Base-by-base conservation (phyloP, 1,140 invertebrate species). In the Hycleus cichorii region DNA sequence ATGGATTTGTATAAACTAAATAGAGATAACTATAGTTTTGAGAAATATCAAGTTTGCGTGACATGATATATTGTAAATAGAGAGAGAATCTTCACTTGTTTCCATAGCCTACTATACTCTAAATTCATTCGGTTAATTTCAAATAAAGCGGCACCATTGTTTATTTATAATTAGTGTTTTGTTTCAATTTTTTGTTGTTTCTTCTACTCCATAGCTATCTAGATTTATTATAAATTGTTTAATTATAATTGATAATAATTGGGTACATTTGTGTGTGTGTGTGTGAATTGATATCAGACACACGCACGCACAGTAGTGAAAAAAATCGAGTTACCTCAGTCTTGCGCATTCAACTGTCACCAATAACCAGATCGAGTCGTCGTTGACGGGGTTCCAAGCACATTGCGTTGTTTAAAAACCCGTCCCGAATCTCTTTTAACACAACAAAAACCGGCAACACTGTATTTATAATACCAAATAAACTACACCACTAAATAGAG, bases 341-440 rank as follows among this genome's bases (percentile, higher is more conserved):
- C 60, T 68, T 69, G 65, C 64, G 68, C 68, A 65, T 66, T 64
- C 62, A 63, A 67, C 64, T 65, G 64, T 70, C 68, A 69, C 64
- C 48, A 54, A 39, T 57, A 39, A 32, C 32, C 32, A 24, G 39
- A 50, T 44, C 32, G 63, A 59, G 32, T 32, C 32, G 32, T 32
- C 32, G 32, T 32, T 32, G 32, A 32, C 32, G 32, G 18, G 18
- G 47, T 59, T 63, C 58, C 45, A 48, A 60, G 57, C 63, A 66
- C 63, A 63, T 66, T 57, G 62, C 63, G 40, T 42, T 42, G 40
- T 68, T 18, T 69, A 65, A 65, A 68, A 64, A 65, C 49, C 63
- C 48, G 46, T 49, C 58, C 50, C 59, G 64, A 50, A 57, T 63
- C 18, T 18, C 18, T 18, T 18, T 18, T 18, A 18, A 18, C 18